phyloP scores from a whole-genome alignment of 2,113 vertebrate genomes.

The Theropithecus gelada region DNA sequence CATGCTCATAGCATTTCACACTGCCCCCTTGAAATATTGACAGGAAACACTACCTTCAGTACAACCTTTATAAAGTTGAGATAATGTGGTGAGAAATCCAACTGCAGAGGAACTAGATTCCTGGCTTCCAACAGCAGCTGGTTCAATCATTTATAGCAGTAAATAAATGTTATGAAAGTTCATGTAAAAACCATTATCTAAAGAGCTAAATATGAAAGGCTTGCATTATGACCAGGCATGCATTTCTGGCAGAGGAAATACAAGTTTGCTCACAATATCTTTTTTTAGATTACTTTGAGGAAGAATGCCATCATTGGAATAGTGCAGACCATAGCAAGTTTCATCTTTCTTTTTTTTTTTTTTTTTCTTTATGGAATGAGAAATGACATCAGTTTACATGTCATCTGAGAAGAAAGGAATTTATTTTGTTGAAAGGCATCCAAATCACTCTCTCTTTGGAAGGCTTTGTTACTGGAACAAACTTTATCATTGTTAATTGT shows the following conservation, averaged over 20 bases:
- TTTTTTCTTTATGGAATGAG: slow-evolving; percentile 78
- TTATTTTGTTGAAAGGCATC: slow-evolving; percentile 81
- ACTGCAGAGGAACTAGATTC: slow-evolving; percentile 60
- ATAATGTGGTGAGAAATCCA: slow-evolving; percentile 67
- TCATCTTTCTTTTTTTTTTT: slow-evolving; percentile 55
- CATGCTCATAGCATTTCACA: not conserved
- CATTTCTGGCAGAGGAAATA: slow-evolving; percentile 83
- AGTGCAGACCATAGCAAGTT: slow-evolving; percentile 80
- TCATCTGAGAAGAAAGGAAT: slow-evolving; percentile 83
- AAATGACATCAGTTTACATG: slow-evolving; percentile 86
- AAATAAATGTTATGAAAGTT: slow-evolving; percentile 87
- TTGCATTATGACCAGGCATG: slow-evolving; percentile 82
- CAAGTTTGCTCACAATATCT: slow-evolving; percentile 83
- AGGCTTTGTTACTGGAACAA: slow-evolving; percentile 82
- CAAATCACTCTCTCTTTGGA: slow-evolving; percentile 70
- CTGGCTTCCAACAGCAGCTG: slow-evolving; percentile 66
- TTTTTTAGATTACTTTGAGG: slow-evolving; percentile 84
- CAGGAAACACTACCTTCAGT: slow-evolving; percentile 66
- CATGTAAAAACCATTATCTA: slow-evolving; percentile 84
- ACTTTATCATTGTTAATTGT: slow-evolving; percentile 84
- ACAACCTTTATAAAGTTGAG: slow-evolving; percentile 63
- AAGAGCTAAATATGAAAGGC: slow-evolving; percentile 83
- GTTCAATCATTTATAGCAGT: slow-evolving; percentile 78
- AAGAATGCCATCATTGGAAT: slow-evolving; percentile 84
- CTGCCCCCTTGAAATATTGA: slow-evolving; percentile 46